These are phyloP conservation scores for Siderastrea siderea DNA, from an alignment of 92 coral and sea anemone genomes.

Conservation along the genomic window DNA sequence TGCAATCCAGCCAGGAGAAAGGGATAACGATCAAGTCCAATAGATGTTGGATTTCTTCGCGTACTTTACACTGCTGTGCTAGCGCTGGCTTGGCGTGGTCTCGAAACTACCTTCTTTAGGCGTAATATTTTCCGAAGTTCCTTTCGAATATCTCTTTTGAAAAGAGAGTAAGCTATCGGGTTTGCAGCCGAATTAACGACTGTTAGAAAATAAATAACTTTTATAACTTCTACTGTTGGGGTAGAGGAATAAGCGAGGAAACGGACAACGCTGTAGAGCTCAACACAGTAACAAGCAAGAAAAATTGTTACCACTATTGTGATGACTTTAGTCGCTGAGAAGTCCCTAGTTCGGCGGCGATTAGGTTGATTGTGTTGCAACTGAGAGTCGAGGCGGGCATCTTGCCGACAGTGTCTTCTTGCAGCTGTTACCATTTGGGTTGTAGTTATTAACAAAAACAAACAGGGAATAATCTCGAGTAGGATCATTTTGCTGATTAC, in stretches of 20 bases:
- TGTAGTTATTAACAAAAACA: background rate
- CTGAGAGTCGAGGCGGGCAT: constrained; percentile 15
- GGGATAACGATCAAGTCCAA: no score
- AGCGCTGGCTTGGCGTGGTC: background rate
- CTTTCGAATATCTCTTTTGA: constrained; percentile 32
- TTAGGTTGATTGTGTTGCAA: background rate
- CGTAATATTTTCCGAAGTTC: constrained; percentile 11
- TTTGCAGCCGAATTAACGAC: constrained; percentile 26
- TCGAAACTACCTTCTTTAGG: background rate
- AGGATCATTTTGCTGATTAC: background rate
- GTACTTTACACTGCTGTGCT: background rate
- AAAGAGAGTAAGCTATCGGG: constrained; percentile 45
- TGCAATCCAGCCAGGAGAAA: no score
- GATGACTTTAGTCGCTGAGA: background rate
- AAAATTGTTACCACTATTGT: background rate
- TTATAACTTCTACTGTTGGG: background rate
- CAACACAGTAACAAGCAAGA: constrained; percentile 30
- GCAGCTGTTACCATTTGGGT: constrained; percentile 12
- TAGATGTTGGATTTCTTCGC: no score
- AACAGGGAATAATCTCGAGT: constrained; percentile 30
- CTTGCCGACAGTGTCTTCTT: constrained; percentile 16
- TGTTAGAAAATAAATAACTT: background rate
- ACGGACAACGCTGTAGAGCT: constrained; percentile 12
- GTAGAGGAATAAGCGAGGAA: background rate
- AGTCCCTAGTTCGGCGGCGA: background rate